Base-by-base conservation (phyloP, 2,888 invertebrate genomes). In the Megalurothrips usitatus region DNA sequence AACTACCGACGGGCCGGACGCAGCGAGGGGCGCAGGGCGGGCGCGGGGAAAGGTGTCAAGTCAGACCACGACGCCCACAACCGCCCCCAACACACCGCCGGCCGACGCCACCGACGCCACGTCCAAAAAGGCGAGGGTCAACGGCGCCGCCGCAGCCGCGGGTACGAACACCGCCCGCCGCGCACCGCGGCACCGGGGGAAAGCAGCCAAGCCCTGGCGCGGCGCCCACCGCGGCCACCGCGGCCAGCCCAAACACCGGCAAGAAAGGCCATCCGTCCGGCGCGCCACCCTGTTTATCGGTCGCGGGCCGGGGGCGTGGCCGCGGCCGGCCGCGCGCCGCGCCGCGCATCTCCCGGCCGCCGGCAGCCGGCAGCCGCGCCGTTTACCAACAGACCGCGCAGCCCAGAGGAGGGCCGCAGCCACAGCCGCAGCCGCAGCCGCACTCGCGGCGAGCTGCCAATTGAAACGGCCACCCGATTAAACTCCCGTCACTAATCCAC, bases 401-500 rank as follows among this genome's bases (percentile, higher is more conserved):
- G 8, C n/a, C 17, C 17, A n/a, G 19, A 58, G n/a, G n/a, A n/a
- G n/a, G n/a, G 52, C 2, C 52, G 1, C 52, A 17, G 52, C 52
- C 52, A 1, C 2, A 17, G 14, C 6, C 17, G 52, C 14, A 11
- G 14, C 52, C 52, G 8, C 52, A 11, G 17, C 68, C 26, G 68
- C 26, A 75, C 68, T 75, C 68, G 68, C 68, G 26, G 68, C 23
- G 23, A 75, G 23, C 26, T 26, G 68, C 68, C 68, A 75, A 75
- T 75, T 75, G 68, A 75, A 12, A 26, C 26, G 68, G 34, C 34
- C 34, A 43, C 34, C 68, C 68, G 68, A 75, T 75, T 75, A 26
- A 75, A 75, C 68, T 9, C 23, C 23, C 12, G 12, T 26, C 68
- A 26, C 68, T 75, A 75, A 75, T 75, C 68, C 26, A n/a, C 11